phyloP scores from a whole-genome alignment of 2,888 invertebrate species.

The Morpho helenor region DNA sequence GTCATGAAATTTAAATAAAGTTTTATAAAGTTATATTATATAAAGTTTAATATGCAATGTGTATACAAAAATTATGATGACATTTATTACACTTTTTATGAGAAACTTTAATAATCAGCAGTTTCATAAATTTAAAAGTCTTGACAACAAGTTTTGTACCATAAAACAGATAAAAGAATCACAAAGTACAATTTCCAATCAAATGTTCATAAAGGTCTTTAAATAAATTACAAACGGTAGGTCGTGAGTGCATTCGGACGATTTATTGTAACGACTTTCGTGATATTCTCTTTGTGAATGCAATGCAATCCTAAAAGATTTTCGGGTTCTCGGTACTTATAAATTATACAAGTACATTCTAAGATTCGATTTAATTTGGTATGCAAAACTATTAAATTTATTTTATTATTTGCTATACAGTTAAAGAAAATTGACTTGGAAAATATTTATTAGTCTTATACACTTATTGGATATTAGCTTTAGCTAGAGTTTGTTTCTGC shows the following conservation, averaged over 20 bases:
- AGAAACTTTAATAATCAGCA: neutral
- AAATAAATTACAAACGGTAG: slow-evolving; percentile 42
- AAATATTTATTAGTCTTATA: no score
- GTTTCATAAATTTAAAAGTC: slow-evolving; percentile 1
- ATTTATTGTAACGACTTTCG: slow-evolving; percentile 59
- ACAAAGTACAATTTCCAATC: slow-evolving; percentile 21
- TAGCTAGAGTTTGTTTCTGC: no score
- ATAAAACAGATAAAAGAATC: slow-evolving; percentile 2
- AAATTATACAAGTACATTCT: slow-evolving; percentile 1
- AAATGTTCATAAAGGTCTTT: slow-evolving; percentile 30
- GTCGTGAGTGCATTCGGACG: slow-evolving; percentile 58
- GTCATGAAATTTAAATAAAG: neutral
- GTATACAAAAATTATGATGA: no score
- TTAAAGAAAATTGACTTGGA: no score
- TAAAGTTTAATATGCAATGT: no score
- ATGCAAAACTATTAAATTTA: neutral
- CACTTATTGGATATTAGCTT: no score
- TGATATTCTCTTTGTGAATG: slow-evolving; percentile 43
- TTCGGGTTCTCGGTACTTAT: slow-evolving; percentile 14
- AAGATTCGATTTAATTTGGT: neutral
- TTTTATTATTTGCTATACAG: neutral
- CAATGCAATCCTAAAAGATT: slow-evolving; percentile 40
- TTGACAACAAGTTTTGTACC: slow-evolving; percentile 2
- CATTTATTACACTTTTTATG: no score
- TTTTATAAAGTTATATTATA: neutral